A percentile compares a stretch with the other conserved stretches of the same genome.
phyloP scores from a whole-genome alignment of 2,888 invertebrate species.

The Dicyrtoma fusca region DNA sequence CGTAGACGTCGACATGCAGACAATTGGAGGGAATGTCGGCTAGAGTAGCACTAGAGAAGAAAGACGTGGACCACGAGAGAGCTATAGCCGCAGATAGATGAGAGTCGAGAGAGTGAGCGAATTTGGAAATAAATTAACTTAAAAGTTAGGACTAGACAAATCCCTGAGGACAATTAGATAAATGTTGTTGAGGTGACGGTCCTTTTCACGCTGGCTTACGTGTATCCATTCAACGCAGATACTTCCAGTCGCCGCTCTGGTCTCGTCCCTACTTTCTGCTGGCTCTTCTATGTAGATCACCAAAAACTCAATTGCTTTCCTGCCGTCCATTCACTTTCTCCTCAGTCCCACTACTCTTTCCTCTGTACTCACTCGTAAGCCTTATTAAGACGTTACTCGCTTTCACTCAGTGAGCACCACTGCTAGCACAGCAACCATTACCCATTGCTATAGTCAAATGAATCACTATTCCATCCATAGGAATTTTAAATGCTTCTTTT shows the following conservation, averaged over 20 bases:
- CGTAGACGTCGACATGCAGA: too few relatives aligned
- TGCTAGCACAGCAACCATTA: too few relatives aligned
- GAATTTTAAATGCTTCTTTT: too few relatives aligned
- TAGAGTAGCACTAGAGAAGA: too few relatives aligned
- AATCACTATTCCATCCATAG: too few relatives aligned
- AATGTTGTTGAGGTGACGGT: constrained; percentile 35
- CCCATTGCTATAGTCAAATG: too few relatives aligned
- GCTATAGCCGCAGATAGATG: background rate
- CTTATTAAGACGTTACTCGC: too few relatives aligned
- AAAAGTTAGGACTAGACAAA: constrained; percentile 30
- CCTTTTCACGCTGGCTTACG: background rate
- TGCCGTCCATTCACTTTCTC: background rate
- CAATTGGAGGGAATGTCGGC: too few relatives aligned
- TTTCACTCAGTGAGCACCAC: too few relatives aligned
- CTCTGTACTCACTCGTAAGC: too few relatives aligned
- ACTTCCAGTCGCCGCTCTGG: background rate
- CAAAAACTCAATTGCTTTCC: background rate
- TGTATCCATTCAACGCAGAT: background rate
- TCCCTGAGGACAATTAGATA: constrained; percentile 36
- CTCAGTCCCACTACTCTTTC: background rate
- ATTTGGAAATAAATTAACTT: constrained; percentile 37
- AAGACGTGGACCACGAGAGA: too few relatives aligned
- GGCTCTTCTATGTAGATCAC: background rate
- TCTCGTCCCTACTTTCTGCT: constrained; percentile 6
- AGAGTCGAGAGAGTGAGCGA: background rate